phyloP scores from a whole-genome alignment of 2,888 invertebrate genomes.

The Eulithis testata region DNA sequence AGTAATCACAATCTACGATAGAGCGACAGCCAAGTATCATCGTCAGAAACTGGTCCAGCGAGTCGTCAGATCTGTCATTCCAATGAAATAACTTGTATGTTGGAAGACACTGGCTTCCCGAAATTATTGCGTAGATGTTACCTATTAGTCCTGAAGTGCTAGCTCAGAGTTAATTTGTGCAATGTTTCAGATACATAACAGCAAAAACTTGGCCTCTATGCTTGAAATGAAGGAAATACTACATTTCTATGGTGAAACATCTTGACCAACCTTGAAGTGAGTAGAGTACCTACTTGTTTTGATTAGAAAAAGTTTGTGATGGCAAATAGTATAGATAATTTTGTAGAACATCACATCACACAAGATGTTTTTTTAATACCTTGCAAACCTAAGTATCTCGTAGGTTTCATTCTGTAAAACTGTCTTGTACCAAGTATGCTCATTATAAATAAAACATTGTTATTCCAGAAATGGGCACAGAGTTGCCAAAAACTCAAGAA shows the following conservation, averaged over 20 bases:
- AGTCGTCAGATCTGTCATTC: slow-evolving; percentile 82
- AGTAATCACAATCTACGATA: slow-evolving; percentile 39
- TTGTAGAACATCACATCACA: not conserved
- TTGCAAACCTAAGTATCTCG: not conserved
- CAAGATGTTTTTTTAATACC: not conserved
- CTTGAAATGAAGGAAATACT: slow-evolving; percentile 74
- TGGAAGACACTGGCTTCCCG: slow-evolving; percentile 47
- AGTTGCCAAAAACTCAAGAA: slow-evolving; percentile 80
- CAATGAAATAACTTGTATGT: slow-evolving; percentile 59
- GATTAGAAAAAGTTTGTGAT: slow-evolving; percentile 38
- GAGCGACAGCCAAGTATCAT: slow-evolving; percentile 53
- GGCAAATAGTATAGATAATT: not conserved
- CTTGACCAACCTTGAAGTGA: slow-evolving; percentile 84
- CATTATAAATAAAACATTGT: slow-evolving; percentile 5
- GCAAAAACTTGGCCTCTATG: slow-evolving; percentile 52
- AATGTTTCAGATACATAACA: slow-evolving; percentile 57
- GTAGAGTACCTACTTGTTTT: slow-evolving; percentile 52
- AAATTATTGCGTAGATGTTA: slow-evolving; percentile 42
- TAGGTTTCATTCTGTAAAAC: not conserved
- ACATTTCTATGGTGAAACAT: slow-evolving; percentile 72
- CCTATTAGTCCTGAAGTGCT: slow-evolving; percentile 16
- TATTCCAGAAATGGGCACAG: slow-evolving; percentile 81
- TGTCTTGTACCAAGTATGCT: not conserved
- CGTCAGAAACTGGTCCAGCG: slow-evolving; percentile 75
- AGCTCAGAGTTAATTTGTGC: slow-evolving; percentile 27